phyloP scores from a whole-genome alignment of 2,888 invertebrate species.

The Leptopilina drosophilae region DNA sequence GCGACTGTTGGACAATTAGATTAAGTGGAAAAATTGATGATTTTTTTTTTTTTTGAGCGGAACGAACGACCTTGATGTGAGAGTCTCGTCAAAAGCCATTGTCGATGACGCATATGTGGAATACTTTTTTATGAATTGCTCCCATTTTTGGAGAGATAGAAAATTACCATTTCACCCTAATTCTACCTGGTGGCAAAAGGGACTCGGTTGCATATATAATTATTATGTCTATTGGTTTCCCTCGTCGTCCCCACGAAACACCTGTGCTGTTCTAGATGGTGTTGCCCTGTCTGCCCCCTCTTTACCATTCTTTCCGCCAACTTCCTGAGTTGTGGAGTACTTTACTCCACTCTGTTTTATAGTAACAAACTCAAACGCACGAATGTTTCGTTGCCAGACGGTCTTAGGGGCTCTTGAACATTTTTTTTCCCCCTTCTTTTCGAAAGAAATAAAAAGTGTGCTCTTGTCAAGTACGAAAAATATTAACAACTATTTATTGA shows the following conservation, averaged over 20 bases:
- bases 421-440: background rate
- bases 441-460: background rate
- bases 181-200: conserved; percentile 45
- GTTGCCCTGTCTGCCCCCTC: conserved; percentile 56
- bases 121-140: background rate
- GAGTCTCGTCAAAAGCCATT: conserved; percentile 27
- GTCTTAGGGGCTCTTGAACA: conserved; percentile 35
- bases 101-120: conserved; percentile 18
- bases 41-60: conserved; percentile 12
- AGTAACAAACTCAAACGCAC: conserved; percentile 58
- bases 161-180: conserved; percentile 28
- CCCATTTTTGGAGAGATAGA: background rate
- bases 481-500: background rate
- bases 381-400: conserved; percentile 58
- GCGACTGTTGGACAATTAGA: conserved; percentile 7
- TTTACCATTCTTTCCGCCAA: conserved; percentile 56
- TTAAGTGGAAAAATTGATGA: background rate
- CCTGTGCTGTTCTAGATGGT: conserved; percentile 60
- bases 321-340: conserved; percentile 57
- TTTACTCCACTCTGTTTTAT: conserved; percentile 61
- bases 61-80: conserved; percentile 30
- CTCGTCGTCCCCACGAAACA: conserved; percentile 55
- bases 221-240: conserved; percentile 55
- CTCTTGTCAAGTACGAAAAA: background rate
- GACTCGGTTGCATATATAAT: conserved; percentile 51